phyloP scores from a whole-genome alignment of 2,888 invertebrate species.

The Drosophila antonietae region DNA sequence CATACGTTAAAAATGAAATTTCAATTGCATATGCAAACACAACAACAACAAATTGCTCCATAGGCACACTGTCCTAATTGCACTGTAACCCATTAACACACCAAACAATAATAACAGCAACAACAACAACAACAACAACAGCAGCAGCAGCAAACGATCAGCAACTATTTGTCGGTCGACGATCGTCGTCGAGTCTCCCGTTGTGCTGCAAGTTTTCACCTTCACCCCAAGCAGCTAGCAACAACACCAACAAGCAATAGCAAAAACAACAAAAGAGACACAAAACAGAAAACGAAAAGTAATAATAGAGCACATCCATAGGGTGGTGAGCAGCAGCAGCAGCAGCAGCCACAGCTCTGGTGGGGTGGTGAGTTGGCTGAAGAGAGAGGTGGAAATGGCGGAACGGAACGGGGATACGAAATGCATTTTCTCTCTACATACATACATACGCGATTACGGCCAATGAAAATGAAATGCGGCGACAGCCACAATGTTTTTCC shows the following conservation, averaged over 20 bases:
- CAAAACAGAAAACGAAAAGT: constrained; percentile 38
- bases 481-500: constrained; percentile 46
- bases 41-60: constrained; percentile 13
- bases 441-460: constrained; percentile 32
- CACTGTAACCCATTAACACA: constrained; percentile 77
- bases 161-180: constrained; percentile 57
- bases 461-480: constrained; percentile 63
- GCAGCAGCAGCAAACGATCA: constrained; percentile 41
- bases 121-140: constrained; percentile 8
- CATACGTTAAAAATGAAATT: constrained; percentile 29
- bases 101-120: constrained; percentile 33
- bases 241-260: constrained; percentile 18
- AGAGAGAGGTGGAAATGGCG: constrained; percentile 15
- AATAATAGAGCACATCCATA: constrained; percentile 53
- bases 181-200: constrained; percentile 42
- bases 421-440: constrained; percentile 47
- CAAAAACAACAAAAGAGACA: constrained; percentile 30
- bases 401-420: constrained; percentile 19
- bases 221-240: constrained; percentile 66
- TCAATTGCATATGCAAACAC: constrained; percentile 48
- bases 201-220: constrained; percentile 65
- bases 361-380: constrained; percentile 4
- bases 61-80: constrained; percentile 70
- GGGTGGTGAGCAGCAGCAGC: background rate
- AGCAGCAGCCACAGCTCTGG: constrained; percentile 2